Evolutionary conservation across 2,888 invertebrate genomes (phyloP).

Genomic region (Megastigmus dorsalis): DNA sequence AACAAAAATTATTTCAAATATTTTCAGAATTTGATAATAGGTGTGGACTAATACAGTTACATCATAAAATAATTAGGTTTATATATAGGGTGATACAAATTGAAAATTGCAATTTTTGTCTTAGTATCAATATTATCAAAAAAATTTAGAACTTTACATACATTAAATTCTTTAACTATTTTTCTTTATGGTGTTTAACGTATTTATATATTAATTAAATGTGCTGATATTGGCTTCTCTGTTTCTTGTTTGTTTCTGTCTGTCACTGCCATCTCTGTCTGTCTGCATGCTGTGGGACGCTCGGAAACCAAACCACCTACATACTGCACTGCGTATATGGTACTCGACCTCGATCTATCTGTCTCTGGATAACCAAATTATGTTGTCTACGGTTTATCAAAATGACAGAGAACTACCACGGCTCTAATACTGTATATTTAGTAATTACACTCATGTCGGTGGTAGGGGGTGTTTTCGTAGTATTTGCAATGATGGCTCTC

Average conservation of each 20-base stretch:
- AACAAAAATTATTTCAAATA: too few relatives aligned
- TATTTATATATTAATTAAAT: constrained; percentile 63
- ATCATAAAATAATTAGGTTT: too few relatives aligned
- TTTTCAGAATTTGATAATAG: too few relatives aligned
- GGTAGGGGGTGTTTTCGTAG: constrained; percentile 99
- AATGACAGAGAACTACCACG: constrained; percentile 94
- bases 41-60: too few relatives aligned
- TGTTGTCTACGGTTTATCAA: constrained; percentile 19
- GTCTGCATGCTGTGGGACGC: constrained; percentile 78
- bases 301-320: constrained; percentile 66
- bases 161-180: too few relatives aligned
- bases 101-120: too few relatives aligned
- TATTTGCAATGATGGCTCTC: constrained; percentile 98
- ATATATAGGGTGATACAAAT: too few relatives aligned
- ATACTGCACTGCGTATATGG: constrained; percentile 60
- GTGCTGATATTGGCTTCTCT: constrained; percentile 75
- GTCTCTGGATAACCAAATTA: constrained; percentile 32
- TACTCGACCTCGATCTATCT: constrained; percentile 31
- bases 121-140: too few relatives aligned
- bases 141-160: too few relatives aligned
- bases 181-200: constrained; percentile 47
- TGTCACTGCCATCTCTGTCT: constrained; percentile 77
- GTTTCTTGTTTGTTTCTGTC: constrained; percentile 77
- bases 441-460: constrained; percentile 98
- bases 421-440: constrained; percentile 97